A percentile compares a stretch with the other conserved stretches of the same genome.
These are phyloP conservation scores for Aleadryas rufinucha DNA, from an alignment of 2,113 vertebrate genomes.

Conservation along the genomic window DNA sequence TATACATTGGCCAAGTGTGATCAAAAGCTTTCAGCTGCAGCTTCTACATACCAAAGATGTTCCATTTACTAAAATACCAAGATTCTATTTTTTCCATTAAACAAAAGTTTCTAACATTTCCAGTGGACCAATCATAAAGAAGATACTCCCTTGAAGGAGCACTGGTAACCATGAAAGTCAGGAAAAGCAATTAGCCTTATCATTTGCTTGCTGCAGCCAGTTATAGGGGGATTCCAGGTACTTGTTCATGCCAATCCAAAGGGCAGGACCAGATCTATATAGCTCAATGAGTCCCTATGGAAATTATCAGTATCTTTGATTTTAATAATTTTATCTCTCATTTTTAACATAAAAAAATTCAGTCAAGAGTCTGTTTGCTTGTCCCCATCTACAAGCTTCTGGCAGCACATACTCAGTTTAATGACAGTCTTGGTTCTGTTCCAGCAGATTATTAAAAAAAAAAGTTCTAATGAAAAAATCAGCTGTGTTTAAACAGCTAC, in stretches of 20 bases:
- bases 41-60: neutral
- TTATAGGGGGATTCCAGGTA: neutral
- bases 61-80: neutral
- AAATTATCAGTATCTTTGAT: neutral
- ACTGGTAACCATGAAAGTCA: neutral
- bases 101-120: neutral
- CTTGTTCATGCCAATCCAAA: neutral
- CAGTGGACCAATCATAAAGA: neutral
- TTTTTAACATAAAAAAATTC: neutral
- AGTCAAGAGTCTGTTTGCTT: neutral
- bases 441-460: neutral
- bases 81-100: neutral
- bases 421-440: conserved; percentile 8
- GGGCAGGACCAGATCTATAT: neutral
- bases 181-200: neutral
- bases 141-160: neutral
- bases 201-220: neutral
- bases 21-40: neutral
- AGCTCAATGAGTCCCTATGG: neutral
- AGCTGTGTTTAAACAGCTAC: conserved; percentile 3
- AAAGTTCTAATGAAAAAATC: neutral
- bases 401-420: neutral
- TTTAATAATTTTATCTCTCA: neutral
- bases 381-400: conserved; percentile 2
- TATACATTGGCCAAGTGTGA: neutral